Base-by-base conservation (phyloP, 2,888 invertebrate species). In the Athrips mouffetella region DNA sequence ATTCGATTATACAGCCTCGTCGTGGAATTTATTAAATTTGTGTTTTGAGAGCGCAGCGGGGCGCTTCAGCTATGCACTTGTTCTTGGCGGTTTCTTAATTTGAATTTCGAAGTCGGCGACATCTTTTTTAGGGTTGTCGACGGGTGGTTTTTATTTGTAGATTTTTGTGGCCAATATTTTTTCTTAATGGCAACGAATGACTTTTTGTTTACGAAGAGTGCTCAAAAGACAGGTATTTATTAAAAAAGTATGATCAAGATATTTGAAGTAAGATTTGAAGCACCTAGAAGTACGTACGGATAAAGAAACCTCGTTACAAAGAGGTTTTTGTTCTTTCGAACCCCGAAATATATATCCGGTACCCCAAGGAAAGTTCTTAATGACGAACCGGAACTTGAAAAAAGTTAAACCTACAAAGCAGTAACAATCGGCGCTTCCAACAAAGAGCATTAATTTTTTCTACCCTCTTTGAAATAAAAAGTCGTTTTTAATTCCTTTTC, bases 1-100 rank as follows among this genome's bases (percentile, higher is more conserved):
- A 85, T 84, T 86, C 80, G 81, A 85, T 86, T 86, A 81, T 75
- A 67, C 65, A 64, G 71, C 70, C 69, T 64, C 66, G 64, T 74
- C 72, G 67, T 64, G 65, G 60, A 52, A 56, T 69, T 80, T 80
- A 81, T 80, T 77, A 73, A 79, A 81, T 81, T 80, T 81, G 70
- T 71, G 72, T 71, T 66, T 30, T 18, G 59, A 66, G 62, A 57
- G 58, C 67, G 54, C 71, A 55, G 58, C 60, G 63, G 72, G 73
- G 63, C 55, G 56, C 55, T 49, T 50, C 52, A 49, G 48, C 41
- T 49, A 45, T 58, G 58, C 57, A 67, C 65, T 71, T 69, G 64
- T 61, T 63, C 62, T 62, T 62, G 54, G 57, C 57, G 52, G 55
- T 57, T 37, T 37, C 10, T 20, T 37, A 37, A 37, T 37, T 37